phyloP scores from a whole-genome alignment of 1,140 invertebrate genomes.

The Drosophila jambulina region DNA sequence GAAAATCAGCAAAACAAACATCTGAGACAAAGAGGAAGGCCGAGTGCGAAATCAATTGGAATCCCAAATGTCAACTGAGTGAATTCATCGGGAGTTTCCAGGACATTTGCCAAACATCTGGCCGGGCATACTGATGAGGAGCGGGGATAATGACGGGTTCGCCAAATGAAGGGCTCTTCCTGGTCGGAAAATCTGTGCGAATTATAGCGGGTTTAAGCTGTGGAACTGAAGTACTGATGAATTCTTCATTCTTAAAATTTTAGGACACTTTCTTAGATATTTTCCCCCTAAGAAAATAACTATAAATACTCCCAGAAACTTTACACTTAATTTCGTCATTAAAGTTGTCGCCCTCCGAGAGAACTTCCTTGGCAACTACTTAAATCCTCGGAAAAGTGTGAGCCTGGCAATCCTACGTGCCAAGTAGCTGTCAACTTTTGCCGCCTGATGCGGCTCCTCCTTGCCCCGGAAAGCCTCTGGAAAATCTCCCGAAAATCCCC shows the following conservation, averaged over 20 bases:
- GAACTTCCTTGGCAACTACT: constrained; percentile 6
- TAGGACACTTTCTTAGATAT: too few species aligned
- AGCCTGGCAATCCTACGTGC: constrained; percentile 60
- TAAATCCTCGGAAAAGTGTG: constrained; percentile 40
- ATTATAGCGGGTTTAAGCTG: not conserved
- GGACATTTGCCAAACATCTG: constrained; percentile 52
- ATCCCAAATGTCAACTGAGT: constrained; percentile 75
- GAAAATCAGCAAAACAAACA: constrained; percentile 77
- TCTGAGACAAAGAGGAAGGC: constrained; percentile 19
- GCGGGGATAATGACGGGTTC: constrained; percentile 15
- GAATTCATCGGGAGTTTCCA: constrained; percentile 49
- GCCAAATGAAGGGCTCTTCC: constrained; percentile 12
- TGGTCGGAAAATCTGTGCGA: not conserved
- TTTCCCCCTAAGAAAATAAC: not conserved
- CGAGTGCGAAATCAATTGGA: constrained; percentile 64
- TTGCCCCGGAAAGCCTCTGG: not conserved
- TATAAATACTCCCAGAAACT: not conserved
- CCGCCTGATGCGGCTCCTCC: constrained; percentile 3
- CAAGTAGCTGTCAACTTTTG: constrained; percentile 35
- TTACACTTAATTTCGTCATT: not conserved
- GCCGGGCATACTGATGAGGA: constrained; percentile 53
- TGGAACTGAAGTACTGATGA: not conserved
- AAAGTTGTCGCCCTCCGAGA: not conserved
- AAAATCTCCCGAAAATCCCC: constrained; percentile 1
- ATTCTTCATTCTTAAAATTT: not conserved